Conservation (phyloP, 2,888 invertebrate genomes). For the Epinotia ramella region DNA sequence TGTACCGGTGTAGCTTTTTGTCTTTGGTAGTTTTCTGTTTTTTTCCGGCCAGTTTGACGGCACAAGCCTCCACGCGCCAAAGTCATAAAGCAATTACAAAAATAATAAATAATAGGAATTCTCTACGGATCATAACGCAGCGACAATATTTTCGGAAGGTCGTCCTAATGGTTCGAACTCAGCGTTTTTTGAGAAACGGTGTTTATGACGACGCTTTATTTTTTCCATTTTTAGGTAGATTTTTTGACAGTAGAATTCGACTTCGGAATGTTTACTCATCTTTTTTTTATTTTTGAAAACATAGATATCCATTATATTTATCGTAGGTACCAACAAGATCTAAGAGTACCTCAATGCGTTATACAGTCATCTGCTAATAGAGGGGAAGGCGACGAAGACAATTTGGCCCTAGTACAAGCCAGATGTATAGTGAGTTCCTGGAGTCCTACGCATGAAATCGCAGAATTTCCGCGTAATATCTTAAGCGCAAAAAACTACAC, state of each 20-base stretch:
- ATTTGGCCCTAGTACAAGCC: too few relatives aligned
- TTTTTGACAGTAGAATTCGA: not conserved
- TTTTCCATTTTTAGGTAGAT: constrained; percentile 39
- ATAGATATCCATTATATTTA: too few relatives aligned
- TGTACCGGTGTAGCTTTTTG: not conserved
- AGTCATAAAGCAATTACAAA: constrained; percentile 72
- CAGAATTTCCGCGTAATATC: too few relatives aligned
- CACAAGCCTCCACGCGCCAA: constrained; percentile 76
- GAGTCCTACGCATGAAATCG: too few relatives aligned
- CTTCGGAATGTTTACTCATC: not conserved
- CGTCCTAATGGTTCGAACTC: constrained; percentile 57
- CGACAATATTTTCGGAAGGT: constrained; percentile 75
- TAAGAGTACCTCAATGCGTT: too few relatives aligned
- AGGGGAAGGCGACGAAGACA: too few relatives aligned
- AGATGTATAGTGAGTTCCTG: too few relatives aligned
- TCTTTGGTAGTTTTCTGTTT: not conserved
- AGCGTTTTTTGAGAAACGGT: constrained; percentile 54
- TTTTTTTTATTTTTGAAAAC: not conserved
- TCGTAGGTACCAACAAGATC: too few relatives aligned
- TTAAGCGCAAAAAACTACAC: too few relatives aligned
- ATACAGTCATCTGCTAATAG: too few relatives aligned
- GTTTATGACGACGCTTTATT: constrained; percentile 50
- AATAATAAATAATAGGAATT: constrained; percentile 69
- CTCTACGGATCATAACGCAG: constrained; percentile 66
- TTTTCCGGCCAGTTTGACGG: constrained; percentile 50